Percentiles rank a stretch among this genome's conserved stretches.
Conservation (phyloP, 1,140 invertebrate genomes). For the Apis cerana region DNA sequence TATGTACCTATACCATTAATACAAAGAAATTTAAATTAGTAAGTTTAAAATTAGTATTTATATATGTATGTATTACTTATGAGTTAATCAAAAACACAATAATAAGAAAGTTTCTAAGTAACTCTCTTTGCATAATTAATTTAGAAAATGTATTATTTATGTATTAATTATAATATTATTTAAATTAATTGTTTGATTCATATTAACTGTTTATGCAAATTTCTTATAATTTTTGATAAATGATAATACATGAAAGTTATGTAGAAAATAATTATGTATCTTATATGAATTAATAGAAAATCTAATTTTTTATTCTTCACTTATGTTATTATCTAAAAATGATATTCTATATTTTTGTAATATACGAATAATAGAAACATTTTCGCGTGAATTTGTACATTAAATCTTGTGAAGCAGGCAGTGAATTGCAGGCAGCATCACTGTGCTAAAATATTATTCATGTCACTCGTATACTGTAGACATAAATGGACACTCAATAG, state of each 20-base stretch:
- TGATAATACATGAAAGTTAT: slow-evolving; percentile 28
- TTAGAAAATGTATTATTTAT: slow-evolving; percentile 13
- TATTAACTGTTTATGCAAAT: not conserved
- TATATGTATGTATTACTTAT: slow-evolving; percentile 22
- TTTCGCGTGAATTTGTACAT: slow-evolving; percentile 59
- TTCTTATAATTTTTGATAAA: slow-evolving; percentile 4
- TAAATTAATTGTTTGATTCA: slow-evolving; percentile 6
- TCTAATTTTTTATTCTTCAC: slow-evolving; percentile 31
- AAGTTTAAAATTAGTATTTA: slow-evolving; percentile 37
- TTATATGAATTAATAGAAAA: slow-evolving; percentile 38
- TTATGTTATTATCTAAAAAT: slow-evolving; percentile 41
- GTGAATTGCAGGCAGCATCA: slow-evolving; percentile 59
- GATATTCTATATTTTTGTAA: slow-evolving; percentile 29
- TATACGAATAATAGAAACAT: slow-evolving; percentile 49
- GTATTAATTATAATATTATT: not conserved
- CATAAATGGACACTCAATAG: slow-evolving; percentile 34
- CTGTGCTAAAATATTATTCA: slow-evolving; percentile 47
- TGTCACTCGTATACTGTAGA: slow-evolving; percentile 49
- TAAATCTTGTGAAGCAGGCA: slow-evolving; percentile 60
- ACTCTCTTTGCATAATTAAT: slow-evolving; percentile 12
- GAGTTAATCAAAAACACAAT: slow-evolving; percentile 27
- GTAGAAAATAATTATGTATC: not conserved
- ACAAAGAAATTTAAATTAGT: slow-evolving; percentile 63
- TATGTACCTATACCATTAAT: slow-evolving; percentile 62
- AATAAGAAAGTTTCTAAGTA: slow-evolving; percentile 10